Percentiles rank a stretch among this genome's conserved stretches.
phyloP scores from a whole-genome alignment of 2,797 vertebrate genomes.

The Sphaeramia orbicularis region DNA sequence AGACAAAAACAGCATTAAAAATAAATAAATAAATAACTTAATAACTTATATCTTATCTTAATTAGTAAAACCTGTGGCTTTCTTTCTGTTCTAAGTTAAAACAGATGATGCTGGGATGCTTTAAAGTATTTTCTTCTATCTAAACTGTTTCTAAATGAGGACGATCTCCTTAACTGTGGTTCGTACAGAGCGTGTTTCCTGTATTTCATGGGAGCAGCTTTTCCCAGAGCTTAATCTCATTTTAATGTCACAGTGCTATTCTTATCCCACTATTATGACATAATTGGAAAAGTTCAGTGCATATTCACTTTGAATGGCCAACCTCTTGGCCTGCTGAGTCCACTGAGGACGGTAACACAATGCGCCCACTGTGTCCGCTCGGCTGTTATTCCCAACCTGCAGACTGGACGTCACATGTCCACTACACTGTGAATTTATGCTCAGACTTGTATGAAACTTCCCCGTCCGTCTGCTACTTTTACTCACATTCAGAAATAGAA shows the following conservation, averaged over 20 bases:
- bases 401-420: conserved; percentile 46
- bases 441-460: conserved; percentile 10
- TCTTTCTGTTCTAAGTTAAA: too few relatives aligned
- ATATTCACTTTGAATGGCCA: conserved; percentile 30
- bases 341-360: conserved; percentile 57
- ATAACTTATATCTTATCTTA: too few relatives aligned
- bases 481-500: background rate
- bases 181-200: background rate
- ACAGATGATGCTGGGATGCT: too few relatives aligned
- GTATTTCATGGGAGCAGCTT: background rate
- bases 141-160: too few relatives aligned
- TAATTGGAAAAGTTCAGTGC: conserved; percentile 7
- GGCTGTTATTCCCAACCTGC: conserved; percentile 16
- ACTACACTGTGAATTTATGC: conserved; percentile 18
- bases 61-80: too few relatives aligned
- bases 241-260: conserved; percentile 8
- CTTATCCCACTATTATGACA: conserved; percentile 15
- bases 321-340: conserved; percentile 50
- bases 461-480: background rate
- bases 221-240: background rate
- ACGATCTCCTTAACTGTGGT: too few relatives aligned
- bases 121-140: too few relatives aligned
- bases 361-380: conserved; percentile 59
- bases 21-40: too few relatives aligned
- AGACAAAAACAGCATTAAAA: too few relatives aligned